Evolutionary conservation across 2,113 vertebrate genomes (phyloP).

Genomic region (Panthera uncia): DNA sequence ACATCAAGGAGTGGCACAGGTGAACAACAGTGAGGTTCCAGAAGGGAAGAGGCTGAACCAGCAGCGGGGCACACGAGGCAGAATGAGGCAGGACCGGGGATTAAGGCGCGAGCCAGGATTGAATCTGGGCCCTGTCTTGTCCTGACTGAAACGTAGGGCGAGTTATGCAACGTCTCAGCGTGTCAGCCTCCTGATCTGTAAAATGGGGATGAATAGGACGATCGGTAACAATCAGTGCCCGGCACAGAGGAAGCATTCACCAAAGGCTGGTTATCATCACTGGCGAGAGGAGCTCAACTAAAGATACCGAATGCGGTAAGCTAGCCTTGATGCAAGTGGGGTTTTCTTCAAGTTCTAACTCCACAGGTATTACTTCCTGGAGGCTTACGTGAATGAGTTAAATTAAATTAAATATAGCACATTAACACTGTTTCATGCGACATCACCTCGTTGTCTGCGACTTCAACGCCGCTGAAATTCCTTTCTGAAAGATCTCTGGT

Average conservation of each 20-base stretch:
- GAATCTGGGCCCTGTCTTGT: not conserved
- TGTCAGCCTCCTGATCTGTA: not conserved
- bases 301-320: not conserved
- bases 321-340: not conserved
- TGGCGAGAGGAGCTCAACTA: not conserved
- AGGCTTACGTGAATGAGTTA: not conserved
- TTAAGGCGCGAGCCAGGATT: fast-evolving
- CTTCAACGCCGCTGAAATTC: not conserved
- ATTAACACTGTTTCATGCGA: not conserved
- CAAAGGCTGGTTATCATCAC: not conserved
- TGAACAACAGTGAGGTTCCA: not conserved
- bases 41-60: not conserved
- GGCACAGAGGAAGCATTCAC: not conserved
- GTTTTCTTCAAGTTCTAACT: not conserved
- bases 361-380: not conserved
- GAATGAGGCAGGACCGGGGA: not conserved
- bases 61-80: fast-evolving
- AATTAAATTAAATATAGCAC: not conserved
- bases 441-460: not conserved
- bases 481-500: not conserved
- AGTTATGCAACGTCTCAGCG: not conserved
- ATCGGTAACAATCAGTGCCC: not conserved
- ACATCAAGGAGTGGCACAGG: not conserved
- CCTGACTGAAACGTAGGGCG: not conserved
- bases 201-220: not conserved